A percentile compares a stretch with the other conserved stretches of the same genome.
These are phyloP conservation scores for Leptinotarsa rubiginosa DNA, from an alignment of 2,888 invertebrate species.

Conservation along the genomic window DNA sequence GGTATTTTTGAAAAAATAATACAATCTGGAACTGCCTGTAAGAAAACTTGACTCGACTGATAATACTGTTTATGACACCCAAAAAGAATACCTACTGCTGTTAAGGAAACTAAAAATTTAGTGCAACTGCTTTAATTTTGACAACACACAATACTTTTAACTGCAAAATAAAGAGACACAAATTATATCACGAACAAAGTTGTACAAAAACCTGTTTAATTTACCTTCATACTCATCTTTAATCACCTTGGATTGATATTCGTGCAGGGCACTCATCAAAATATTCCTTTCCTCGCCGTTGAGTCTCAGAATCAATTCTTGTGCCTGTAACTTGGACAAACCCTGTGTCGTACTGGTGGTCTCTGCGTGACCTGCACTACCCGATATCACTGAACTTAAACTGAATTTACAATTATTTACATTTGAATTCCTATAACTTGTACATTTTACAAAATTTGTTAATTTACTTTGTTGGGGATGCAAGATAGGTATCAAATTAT, in stretches of 20 bases:
- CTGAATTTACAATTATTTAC: constrained; percentile 52
- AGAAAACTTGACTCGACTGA: too few relatives aligned
- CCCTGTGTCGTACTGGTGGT: constrained; percentile 64
- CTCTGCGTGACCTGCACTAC: constrained; percentile 63
- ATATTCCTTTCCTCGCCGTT: constrained; percentile 79
- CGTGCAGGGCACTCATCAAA: constrained; percentile 76
- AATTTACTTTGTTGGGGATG: constrained; percentile 43
- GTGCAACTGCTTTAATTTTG: not conserved
- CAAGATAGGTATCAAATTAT: constrained; percentile 29
- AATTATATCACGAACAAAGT: constrained; percentile 24
- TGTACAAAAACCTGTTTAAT: constrained; percentile 32
- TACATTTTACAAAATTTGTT: constrained; percentile 42
- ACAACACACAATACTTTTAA: constrained; percentile 34
- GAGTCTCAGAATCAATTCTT: constrained; percentile 78
- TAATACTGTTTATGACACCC: too few relatives aligned
- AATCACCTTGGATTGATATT: constrained; percentile 79
- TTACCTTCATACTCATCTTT: constrained; percentile 85
- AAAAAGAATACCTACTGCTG: too few relatives aligned
- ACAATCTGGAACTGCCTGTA: too few relatives aligned
- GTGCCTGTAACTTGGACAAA: constrained; percentile 76
- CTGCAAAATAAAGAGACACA: constrained; percentile 31
- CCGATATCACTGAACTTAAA: constrained; percentile 53
- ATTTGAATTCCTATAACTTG: constrained; percentile 34
- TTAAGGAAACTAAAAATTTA: too few relatives aligned
- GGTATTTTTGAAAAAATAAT: too few relatives aligned